phyloP scores from a whole-genome alignment of 2,113 vertebrate species.

The Aplodontia rufa region DNA sequence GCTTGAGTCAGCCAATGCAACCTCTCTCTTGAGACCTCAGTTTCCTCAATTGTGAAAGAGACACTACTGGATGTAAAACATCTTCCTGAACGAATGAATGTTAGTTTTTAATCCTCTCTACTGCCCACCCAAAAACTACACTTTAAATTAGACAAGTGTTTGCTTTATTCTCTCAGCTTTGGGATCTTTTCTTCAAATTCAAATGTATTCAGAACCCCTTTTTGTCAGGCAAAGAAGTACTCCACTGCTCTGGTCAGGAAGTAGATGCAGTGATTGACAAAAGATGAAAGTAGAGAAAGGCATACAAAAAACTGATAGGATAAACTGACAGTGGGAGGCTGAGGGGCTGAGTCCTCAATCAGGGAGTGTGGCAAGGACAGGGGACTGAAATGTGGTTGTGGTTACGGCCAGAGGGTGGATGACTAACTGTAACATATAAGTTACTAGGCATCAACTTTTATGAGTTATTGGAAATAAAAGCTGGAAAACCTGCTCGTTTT shows the following conservation, averaged over 20 bases:
- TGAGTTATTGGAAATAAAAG: background rate
- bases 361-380: background rate
- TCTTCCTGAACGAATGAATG: background rate
- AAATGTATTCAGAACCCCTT: background rate
- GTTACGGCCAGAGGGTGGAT: background rate
- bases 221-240: background rate
- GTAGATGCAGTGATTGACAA: background rate
- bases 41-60: conserved; percentile 1
- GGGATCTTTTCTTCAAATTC: background rate
- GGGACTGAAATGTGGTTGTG: background rate
- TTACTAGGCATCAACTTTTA: background rate
- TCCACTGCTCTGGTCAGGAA: background rate
- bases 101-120: background rate
- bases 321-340: background rate
- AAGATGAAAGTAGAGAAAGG: background rate
- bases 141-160: background rate
- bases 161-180: background rate
- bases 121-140: background rate
- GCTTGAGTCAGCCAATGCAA: background rate
- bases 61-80: background rate
- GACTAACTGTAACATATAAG: background rate
- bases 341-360: background rate
- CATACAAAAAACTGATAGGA: background rate
- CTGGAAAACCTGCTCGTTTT: background rate
- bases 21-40: background rate